Conservation (phyloP, 2,888 invertebrate genomes). For the Priocnemis perturbator region DNA sequence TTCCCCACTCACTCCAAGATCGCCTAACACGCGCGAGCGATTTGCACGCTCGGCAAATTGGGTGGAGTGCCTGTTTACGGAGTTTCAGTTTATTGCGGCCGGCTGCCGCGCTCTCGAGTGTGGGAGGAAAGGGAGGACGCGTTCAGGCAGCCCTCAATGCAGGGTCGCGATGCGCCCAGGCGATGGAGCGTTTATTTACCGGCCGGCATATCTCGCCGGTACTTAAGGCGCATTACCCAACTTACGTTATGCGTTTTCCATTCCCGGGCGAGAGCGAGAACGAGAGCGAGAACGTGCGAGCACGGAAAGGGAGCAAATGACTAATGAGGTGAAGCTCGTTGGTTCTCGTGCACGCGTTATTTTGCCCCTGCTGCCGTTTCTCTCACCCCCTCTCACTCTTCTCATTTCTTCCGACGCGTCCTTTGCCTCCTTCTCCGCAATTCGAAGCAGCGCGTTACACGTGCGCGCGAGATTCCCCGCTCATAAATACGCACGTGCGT, state of each 20-base stretch:
- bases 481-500: neutral
- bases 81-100: constrained; percentile 39
- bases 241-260: constrained; percentile 46
- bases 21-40: constrained; percentile 14
- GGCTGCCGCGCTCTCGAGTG: neutral
- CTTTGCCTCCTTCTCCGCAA: neutral
- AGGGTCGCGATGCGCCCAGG: too few species aligned
- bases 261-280: constrained; percentile 7
- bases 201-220: constrained; percentile 41
- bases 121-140: neutral
- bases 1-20: neutral
- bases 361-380: constrained; percentile 11
- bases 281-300: neutral
- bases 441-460: neutral
- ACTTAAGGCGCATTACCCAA: constrained; percentile 45
- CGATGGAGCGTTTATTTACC: constrained; percentile 50
- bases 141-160: neutral
- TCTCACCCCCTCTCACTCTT: constrained; percentile 9
- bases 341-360: constrained; percentile 10
- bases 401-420: neutral
- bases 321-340: constrained; percentile 38
- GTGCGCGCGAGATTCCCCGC: neutral
- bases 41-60: constrained; percentile 41
- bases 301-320: constrained; percentile 37
- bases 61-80: constrained; percentile 27